Conservation (phyloP, 2,113 vertebrate species). For the Edolisoma coerulescens region DNA sequence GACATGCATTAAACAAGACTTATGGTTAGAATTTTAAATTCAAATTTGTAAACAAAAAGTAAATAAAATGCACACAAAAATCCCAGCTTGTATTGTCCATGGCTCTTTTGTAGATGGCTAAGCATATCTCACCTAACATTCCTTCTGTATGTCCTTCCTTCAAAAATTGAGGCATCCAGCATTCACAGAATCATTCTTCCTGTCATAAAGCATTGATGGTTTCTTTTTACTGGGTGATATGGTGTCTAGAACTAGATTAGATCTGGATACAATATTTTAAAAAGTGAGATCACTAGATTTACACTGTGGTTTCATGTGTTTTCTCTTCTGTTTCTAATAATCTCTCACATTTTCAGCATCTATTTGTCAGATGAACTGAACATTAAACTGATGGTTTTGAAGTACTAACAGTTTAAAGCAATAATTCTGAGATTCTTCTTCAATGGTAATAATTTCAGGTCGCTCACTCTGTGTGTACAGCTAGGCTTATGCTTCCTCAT, state of each 20-base stretch:
- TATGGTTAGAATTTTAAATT: background rate
- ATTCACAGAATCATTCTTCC: background rate
- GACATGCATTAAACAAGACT: background rate
- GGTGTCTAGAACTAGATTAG: background rate
- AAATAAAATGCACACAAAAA: background rate
- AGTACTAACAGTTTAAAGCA: background rate
- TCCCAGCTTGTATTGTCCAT: background rate
- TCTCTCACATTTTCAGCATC: background rate
- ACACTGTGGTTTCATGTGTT: background rate
- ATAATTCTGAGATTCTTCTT: background rate
- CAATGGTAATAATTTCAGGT: background rate
- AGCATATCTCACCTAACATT: background rate
- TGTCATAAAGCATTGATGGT: background rate
- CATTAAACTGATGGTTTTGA: background rate
- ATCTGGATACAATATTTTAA: background rate
- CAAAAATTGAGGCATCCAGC: background rate
- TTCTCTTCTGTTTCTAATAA: slow-evolving; percentile 23
- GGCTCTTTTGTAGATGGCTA: background rate
- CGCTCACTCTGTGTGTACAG: background rate
- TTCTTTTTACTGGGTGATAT: background rate
- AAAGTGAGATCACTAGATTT: background rate
- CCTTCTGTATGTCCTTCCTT: background rate
- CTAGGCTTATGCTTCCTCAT: background rate
- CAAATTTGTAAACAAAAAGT: background rate
- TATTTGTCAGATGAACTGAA: background rate